Base-by-base conservation (phyloP, 1,140 invertebrate species). In the Lasioglossum albipes region DNA sequence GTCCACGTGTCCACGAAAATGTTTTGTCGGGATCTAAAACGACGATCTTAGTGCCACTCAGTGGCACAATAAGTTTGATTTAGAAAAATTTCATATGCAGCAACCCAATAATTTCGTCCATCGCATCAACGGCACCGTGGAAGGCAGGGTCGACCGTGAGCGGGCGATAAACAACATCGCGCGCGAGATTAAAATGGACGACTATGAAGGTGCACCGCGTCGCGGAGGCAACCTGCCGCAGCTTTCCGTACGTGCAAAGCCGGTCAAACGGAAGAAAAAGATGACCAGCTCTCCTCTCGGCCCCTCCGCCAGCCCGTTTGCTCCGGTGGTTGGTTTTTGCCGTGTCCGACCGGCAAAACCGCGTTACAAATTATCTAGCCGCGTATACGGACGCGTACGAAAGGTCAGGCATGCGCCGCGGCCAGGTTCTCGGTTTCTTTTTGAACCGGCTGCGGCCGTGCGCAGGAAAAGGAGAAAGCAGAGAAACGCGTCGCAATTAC, bases 291-390 rank as follows among this genome's bases (percentile, higher is more conserved):
- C 36, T 36, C 20, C 7, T 6, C 7, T 0, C 36, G 36, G 64
- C 6, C 13, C 13, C 3, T 2, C 41, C 31, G 27, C 67, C 27
- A n/a, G 41, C 36, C 41, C 2, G 27, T 42, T 36, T 16, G 27
- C 66, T 69, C 59, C 54, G 66, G 67, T 65, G 78, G 73, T 85
- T 75, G 78, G 64, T 84, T 84, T 84, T 77, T 73, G 69, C 72
- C 36, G 31, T 68, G 73, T 31, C 62, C 74, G 78, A 65, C 76
- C 80, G 64, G 77, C 79, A 86, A 87, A 87, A 87, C 83, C 83
- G 52, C 71, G 80, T 87, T 87, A 87, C 86, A 87, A 87, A 87
- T 87, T 87, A 87, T 79, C 85, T 74, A 75, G 69, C 71, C 68
- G 75, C 80, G 79, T 73, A 9, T 52, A 77, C 49, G 71, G n/a